A percentile compares a stretch with the other conserved stretches of the same genome.
Evolutionary conservation across 2,888 invertebrate species (phyloP).

Genomic region (Barypeithes pellucidus): DNA sequence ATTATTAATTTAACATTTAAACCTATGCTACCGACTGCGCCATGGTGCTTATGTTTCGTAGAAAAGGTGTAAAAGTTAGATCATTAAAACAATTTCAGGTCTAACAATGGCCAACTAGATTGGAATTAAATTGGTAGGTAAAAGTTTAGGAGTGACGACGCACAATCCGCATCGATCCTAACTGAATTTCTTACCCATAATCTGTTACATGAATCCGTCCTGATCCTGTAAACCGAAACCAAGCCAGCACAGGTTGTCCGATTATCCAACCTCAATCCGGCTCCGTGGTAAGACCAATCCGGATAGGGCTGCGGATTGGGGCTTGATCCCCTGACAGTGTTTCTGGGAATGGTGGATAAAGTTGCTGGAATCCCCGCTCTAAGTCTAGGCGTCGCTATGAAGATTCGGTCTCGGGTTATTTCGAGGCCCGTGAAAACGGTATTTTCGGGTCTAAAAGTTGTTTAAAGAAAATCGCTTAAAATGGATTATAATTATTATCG

Average conservation of each 20-base stretch:
- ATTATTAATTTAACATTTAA: no score
- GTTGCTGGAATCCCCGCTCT: constrained; percentile 86
- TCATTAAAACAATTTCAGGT: no score
- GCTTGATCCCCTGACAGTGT: constrained; percentile 78
- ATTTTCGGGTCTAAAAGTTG: constrained; percentile 79
- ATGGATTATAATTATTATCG: no score
- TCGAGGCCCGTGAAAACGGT: constrained; percentile 86
- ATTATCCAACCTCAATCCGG: constrained; percentile 80
- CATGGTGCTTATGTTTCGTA: no score
- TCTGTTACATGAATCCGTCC: constrained; percentile 86
- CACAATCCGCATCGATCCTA: no score
- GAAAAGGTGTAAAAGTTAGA: no score
- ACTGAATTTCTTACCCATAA: constrained; percentile 75
- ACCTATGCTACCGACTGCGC: no score
- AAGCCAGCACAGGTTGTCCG: constrained; percentile 80
- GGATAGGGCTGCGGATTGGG: constrained; percentile 72
- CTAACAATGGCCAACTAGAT: no score
- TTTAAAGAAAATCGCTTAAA: no score
- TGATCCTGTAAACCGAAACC: constrained; percentile 85
- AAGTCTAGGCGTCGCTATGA: constrained; percentile 83
- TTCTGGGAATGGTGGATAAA: constrained; percentile 79
- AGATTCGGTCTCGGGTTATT: constrained; percentile 80
- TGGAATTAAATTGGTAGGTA: no score
- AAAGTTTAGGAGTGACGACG: no score
- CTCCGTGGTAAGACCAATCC: constrained; percentile 79